Evolutionary conservation across 2,797 vertebrate species (phyloP).

Genomic region (Sparus aurata): DNA sequence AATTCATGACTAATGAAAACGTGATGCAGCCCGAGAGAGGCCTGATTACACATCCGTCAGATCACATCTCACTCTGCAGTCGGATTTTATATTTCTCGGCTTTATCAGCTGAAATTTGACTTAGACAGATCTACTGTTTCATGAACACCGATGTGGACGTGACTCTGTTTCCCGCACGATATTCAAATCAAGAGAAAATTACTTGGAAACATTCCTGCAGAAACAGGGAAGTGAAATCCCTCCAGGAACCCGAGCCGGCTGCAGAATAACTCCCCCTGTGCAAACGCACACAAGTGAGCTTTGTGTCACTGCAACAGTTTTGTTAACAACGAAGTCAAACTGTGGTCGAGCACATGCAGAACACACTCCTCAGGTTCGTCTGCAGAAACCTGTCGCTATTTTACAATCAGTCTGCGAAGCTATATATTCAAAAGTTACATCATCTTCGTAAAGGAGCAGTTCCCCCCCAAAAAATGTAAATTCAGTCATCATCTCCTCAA

Average conservation of each 20-base stretch:
- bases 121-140: no score
- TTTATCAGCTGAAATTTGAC: background rate
- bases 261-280: background rate
- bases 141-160: no score
- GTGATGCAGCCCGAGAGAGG: background rate
- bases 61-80: background rate
- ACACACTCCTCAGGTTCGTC: background rate
- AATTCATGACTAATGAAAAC: background rate
- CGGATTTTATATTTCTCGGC: background rate
- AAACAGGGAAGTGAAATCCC: slow-evolving; percentile 16
- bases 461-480: no score
- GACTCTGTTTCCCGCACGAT: background rate
- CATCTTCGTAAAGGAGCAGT: no score
- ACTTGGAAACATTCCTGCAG: background rate
- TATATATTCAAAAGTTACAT: background rate
- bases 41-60: background rate
- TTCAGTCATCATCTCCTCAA: no score
- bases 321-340: background rate
- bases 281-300: background rate
- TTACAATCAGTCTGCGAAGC: background rate
- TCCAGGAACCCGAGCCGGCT: background rate
- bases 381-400: background rate
- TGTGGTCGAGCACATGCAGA: no score
- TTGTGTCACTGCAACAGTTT: background rate
- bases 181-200: slow-evolving; percentile 15